Percentiles rank a stretch among this genome's conserved stretches.
Evolutionary conservation across 2,113 vertebrate genomes (phyloP).

Genomic region (Grantiella picta): DNA sequence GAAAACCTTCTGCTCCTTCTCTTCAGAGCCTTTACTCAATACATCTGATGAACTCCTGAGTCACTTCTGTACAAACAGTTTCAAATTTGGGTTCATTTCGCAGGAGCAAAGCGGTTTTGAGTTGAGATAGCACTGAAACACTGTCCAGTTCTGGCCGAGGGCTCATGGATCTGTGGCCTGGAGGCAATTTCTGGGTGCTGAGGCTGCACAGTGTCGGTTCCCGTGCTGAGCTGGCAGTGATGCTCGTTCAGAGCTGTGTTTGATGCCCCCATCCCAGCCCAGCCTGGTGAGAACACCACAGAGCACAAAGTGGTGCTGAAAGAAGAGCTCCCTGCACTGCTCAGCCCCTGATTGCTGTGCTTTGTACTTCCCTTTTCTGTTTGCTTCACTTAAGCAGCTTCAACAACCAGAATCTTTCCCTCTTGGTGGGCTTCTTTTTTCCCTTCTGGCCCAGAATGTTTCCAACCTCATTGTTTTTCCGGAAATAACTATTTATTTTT

Average conservation of each 20-base stretch:
- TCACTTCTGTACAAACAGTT: too few relatives aligned
- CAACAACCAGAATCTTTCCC: background rate
- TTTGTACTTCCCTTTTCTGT: background rate
- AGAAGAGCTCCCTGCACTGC: background rate
- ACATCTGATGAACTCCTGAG: too few relatives aligned
- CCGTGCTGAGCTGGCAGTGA: background rate
- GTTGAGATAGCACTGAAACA: background rate
- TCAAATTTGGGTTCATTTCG: background rate
- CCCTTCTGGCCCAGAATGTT: background rate
- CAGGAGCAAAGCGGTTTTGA: background rate
- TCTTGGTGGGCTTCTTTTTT: background rate
- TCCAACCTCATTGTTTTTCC: background rate
- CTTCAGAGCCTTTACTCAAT: background rate
- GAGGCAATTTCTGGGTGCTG: background rate
- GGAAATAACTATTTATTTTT: slow-evolving; percentile 23
- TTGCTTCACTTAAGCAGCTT: background rate
- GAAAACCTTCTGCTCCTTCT: background rate
- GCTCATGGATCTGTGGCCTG: background rate
- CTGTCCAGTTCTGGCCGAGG: background rate
- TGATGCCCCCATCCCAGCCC: fast-evolving
- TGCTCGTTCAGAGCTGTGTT: background rate
- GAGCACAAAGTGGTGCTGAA: background rate
- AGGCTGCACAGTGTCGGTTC: background rate
- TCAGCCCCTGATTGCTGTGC: background rate
- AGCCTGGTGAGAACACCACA: fast-evolving